Evolutionary conservation across 1,140 invertebrate genomes (phyloP), one percentile per base, ranked within the genome.

Genomic region (Dufourea novaeangliae): DNA sequence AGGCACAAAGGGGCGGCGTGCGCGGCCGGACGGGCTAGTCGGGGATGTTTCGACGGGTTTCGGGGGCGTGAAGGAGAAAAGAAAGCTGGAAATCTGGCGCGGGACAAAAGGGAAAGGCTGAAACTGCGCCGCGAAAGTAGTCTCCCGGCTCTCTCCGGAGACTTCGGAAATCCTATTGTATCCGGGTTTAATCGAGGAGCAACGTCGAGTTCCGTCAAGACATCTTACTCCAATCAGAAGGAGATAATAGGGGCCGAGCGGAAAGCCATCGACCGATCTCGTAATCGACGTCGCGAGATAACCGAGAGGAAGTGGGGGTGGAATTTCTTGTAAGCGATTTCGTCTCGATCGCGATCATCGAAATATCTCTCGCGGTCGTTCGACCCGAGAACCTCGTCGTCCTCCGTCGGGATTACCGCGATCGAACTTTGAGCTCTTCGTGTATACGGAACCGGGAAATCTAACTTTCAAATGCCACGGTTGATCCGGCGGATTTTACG

Each of bases 81-180:
- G 27, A 29, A 22, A 22, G 25, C 11, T 22, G 14, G 20, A 54
- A 64, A 50, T 20, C 12, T 12, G 29, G 34, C 14, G 32, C 44
- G n/a, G 27, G 14, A 34, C 2, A 20, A 68, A 57, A 74, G 67
- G 20, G 22, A 79, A 61, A 56, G 62, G 50, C 54, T 20, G 22
- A 56, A 57, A 46, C 41, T 76, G 20, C 22, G 46, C 8, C 46
- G 64, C 12, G 39, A 59, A 57, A 46, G 46, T 80, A 20, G 29
- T 34, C 27, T 34, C 39, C 39, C 39, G 12, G 1, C 46, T 20
- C 52, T 68, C 70, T 56, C 50, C 46, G 22, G 29, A 46, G 71
- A 80, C 56, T 66, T 66, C 2, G 66, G 27, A 61, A 80, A 80
- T 80, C 78, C 74, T 46, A 78, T 80, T 77, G 74, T 61, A 62